Conservation (phyloP, 92 coral and sea anemone genomes). For the Hydrozoanthus gracilis region DNA sequence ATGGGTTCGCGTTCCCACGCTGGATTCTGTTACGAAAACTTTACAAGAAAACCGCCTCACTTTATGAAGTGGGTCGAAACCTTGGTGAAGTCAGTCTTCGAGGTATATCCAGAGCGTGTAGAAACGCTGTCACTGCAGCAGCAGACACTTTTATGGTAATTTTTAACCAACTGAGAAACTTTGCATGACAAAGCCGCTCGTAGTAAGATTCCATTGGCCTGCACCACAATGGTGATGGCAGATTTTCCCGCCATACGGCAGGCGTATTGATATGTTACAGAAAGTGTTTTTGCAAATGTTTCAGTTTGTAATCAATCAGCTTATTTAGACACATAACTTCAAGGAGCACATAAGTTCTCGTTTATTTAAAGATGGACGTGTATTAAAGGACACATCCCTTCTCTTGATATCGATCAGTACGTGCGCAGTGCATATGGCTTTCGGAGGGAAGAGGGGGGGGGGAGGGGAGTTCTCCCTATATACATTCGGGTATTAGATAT, state of each 20-base stretch:
- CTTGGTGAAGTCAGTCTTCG: background rate
- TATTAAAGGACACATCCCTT: too few relatives aligned
- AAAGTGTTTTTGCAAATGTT: too few relatives aligned
- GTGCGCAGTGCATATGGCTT: too few relatives aligned
- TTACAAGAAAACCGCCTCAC: slow-evolving; percentile 4
- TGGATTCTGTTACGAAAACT: background rate
- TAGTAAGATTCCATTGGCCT: slow-evolving; percentile 12
- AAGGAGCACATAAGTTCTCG: too few relatives aligned
- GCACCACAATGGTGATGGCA: background rate
- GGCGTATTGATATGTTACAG: too few relatives aligned
- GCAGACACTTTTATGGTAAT: slow-evolving; percentile 35
- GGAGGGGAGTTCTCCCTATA: too few relatives aligned
- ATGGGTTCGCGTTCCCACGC: slow-evolving; percentile 40
- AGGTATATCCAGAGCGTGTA: slow-evolving; percentile 95
- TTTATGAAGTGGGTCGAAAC: background rate
- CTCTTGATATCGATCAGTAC: too few relatives aligned
- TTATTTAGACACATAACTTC: too few relatives aligned
- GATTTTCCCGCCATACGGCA: slow-evolving; percentile 46
- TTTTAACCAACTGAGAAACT: slow-evolving; percentile 40
- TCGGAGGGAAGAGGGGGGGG: too few relatives aligned
- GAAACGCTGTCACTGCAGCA: slow-evolving; percentile 70
- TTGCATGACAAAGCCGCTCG: slow-evolving; percentile 41
- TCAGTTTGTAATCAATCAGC: too few relatives aligned
- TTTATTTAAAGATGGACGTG: too few relatives aligned
- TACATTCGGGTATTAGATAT: too few relatives aligned